Conservation (phyloP, 30 jellyfish, hydroid and myxozoan species). For the Aurelia sp. region DNA sequence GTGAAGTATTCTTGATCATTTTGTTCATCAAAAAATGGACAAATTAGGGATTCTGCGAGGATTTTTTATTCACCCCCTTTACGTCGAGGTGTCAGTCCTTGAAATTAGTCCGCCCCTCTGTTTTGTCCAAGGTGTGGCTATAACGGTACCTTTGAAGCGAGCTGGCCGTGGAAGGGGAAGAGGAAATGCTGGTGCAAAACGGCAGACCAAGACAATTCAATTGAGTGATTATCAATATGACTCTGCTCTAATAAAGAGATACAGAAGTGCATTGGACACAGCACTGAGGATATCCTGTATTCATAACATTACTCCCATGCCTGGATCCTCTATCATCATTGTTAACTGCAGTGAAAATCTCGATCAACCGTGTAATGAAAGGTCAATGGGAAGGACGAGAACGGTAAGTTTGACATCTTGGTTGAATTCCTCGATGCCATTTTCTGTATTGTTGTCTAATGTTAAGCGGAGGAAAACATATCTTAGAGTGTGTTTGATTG, state of each 20-base stretch:
- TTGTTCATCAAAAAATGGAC: too few species aligned
- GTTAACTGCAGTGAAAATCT: slow-evolving; percentile 41
- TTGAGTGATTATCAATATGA: slow-evolving; percentile 61
- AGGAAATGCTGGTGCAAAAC: slow-evolving; percentile 14
- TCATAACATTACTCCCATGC: slow-evolving; percentile 86
- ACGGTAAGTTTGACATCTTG: slow-evolving; percentile 40
- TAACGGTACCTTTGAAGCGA: too few species aligned
- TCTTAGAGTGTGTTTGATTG: too few species aligned
- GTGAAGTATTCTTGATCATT: too few species aligned
- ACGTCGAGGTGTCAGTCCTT: too few species aligned
- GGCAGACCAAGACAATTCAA: background rate
- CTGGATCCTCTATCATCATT: slow-evolving; percentile 81
- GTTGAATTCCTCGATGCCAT: too few species aligned
- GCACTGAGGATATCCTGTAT: slow-evolving; percentile 87
- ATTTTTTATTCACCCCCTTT: too few species aligned
- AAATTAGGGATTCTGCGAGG: too few species aligned
- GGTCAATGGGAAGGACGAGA: slow-evolving; percentile 62
- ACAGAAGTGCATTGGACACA: slow-evolving; percentile 83
- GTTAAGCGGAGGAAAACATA: too few species aligned
- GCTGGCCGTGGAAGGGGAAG: slow-evolving; percentile 53
- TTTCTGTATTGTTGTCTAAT: too few species aligned
- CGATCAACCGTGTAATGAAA: slow-evolving; percentile 30
- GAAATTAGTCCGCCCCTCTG: too few species aligned
- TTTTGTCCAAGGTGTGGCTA: too few species aligned
- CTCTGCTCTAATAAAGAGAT: slow-evolving; percentile 57